These are phyloP conservation scores for Lathamus discolor DNA, from an alignment of 2,113 vertebrate species.

Conservation along the genomic window DNA sequence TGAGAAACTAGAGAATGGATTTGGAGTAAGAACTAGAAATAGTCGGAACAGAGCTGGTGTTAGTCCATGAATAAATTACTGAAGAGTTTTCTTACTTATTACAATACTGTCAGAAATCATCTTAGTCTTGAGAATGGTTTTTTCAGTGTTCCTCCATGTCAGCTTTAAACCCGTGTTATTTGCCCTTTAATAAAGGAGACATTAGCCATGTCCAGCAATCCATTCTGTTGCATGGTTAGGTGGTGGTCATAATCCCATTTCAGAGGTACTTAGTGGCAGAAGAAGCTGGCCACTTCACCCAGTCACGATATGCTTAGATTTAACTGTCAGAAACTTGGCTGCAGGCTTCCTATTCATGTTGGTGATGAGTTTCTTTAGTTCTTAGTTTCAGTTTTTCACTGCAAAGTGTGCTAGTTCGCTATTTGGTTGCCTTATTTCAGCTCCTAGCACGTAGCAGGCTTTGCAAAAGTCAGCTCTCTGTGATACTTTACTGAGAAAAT, in stretches of 20 bases:
- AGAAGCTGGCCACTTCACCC: not conserved
- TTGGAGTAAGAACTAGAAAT: not conserved
- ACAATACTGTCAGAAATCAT: not conserved
- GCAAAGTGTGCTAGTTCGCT: not conserved
- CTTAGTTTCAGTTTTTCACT: not conserved
- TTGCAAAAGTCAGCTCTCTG: not conserved
- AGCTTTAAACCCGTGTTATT: not conserved
- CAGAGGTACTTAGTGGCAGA: not conserved
- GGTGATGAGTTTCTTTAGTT: not conserved
- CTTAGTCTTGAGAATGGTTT: not conserved
- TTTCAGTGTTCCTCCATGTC: not conserved
- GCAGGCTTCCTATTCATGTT: not conserved
- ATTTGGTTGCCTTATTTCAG: not conserved
- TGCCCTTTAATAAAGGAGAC: not conserved
- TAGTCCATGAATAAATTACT: not conserved
- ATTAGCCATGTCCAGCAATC: not conserved
- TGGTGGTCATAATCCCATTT: not conserved
- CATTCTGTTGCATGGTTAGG: not conserved
- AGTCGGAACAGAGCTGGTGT: not conserved
- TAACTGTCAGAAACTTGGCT: not conserved
- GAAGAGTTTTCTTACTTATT: not conserved
- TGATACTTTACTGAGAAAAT: not conserved
- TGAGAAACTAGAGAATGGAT: not conserved
- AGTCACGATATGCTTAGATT: not conserved
- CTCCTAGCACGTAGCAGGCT: not conserved